Evolutionary conservation across 2,888 invertebrate species (phyloP), one percentile per base, ranked within the genome.

Genomic region (Xestobium rufovillosum): DNA sequence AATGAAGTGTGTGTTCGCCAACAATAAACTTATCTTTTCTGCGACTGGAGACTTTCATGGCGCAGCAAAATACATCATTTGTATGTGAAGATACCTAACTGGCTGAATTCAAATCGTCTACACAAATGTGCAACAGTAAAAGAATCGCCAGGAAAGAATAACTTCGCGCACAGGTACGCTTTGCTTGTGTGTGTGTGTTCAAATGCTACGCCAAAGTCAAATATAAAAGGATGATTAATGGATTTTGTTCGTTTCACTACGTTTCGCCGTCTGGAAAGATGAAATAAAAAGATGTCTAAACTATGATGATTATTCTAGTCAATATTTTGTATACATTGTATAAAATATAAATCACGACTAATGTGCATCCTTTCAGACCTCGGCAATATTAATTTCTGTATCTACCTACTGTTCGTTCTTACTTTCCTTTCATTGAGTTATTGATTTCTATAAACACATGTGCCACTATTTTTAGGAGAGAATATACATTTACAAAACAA

Each of bases 1-100:
- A 61, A 61, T 61, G 61, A 61, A 61, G 63, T 63, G 61, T 61
- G 59, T 57, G 60, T 59, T 57, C 55, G 57, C 60, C 59, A 60
- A 63, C 61, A 63, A 63, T 63, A 62, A 60, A 63, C 61, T 63
- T 63, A 62, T 63, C 63, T 62, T 59, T 61, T 61, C 60, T 59
- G 55, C 58, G 57, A 60, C 55, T 60, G 58, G 57, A 58, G 57
- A 60, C 58, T 57, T 58, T 54, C 54, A 56, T 52, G 50, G 53
- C 52, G 53, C 38, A 51, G 57, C 58, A 58, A 62, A 61, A 62
- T 62, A 61, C 60, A 61, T 63, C 62, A 62, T 63, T 63, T 63
- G 61, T 62, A 62, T 61, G 60, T 61, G 57, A 54, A 59, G 57
- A 61, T 59, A 59, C 57, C 56, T 55, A 55, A 57, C 54, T 53